Evolutionary conservation across 2,888 invertebrate genomes (phyloP), one percentile per base, ranked within the genome.

Genomic region (Xanthia icteritia): DNA sequence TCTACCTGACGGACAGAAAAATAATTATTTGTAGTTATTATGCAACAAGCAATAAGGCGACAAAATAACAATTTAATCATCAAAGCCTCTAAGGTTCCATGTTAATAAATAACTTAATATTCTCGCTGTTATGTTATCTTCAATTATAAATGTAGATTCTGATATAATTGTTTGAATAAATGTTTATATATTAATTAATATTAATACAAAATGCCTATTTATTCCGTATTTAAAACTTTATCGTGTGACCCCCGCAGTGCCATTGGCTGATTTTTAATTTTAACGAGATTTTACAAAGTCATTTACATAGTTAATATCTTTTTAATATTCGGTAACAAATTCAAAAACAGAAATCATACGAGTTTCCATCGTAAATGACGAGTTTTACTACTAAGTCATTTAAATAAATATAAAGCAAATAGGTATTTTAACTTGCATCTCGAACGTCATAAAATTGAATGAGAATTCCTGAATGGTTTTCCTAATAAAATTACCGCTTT

Each of bases 111-210:
- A 74, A 76, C 58, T 84, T 87, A 65, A 86, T 81, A 84, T 71
- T 76, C 76, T 75, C 58, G n/a, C 68, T 65, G 36, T 84, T 79
- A 83, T 68, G 66, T 73, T 80, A 84, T 65, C 36, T 84, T 83
- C 69, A 85, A 87, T 80, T 89, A 84, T 76, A 71, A 73, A 86
- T 84, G 81, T 68, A 84, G 68, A 84, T 88, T 77, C 60, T 79
- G n/a, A 77, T 75, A 69, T 80, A 68, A 84, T 82, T 77, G 76
- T 73, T 42, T 63, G 85, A 81, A 84, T 80, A 84, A 84, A 89
- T 89, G 81, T 85, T 79, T 86, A 71, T 69, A 67, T 86, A 83
- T 86, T 69, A 76, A 86, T 86, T 83, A 67, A 81, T 81, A 74
- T 83, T 73, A 85, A 75, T 60, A 80, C 36, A 77, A 75, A 84